Conservation (phyloP, 2,797 vertebrate genomes). For the Acanthurus leucopareius region DNA sequence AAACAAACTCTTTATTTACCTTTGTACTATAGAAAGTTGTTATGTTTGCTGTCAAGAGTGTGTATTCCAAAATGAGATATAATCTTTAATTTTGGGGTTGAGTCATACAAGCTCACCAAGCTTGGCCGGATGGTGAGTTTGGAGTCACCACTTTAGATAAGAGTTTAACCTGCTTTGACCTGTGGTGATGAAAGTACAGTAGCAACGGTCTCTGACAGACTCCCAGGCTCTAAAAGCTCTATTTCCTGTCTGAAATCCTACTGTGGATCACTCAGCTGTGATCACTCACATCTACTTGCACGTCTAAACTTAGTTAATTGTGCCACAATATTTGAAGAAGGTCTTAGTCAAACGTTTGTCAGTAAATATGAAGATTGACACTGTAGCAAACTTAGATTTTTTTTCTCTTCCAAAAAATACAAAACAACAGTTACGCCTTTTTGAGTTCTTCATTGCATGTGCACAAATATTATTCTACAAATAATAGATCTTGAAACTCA, state of each 20-base stretch:
- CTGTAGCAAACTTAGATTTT: too few relatives aligned
- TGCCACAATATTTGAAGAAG: too few relatives aligned
- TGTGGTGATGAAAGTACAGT: conserved; percentile 36
- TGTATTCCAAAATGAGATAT: conserved; percentile 13
- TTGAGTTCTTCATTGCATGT: too few relatives aligned
- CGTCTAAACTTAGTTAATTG: conserved; percentile 31
- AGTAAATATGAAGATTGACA: too few relatives aligned
- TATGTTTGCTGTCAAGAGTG: not conserved
- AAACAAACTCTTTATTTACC: not conserved
- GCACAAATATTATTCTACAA: too few relatives aligned
- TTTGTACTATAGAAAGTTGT: not conserved
- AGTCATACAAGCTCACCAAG: conserved; percentile 16
- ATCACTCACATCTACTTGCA: not conserved
- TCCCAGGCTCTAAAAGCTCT: not conserved
- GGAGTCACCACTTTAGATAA: conserved; percentile 52
- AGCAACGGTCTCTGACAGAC: conserved; percentile 13
- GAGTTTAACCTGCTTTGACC: conserved; percentile 56
- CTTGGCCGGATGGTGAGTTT: conserved; percentile 37
- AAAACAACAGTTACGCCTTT: too few relatives aligned
- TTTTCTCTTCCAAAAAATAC: too few relatives aligned
- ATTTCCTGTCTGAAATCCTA: conserved; percentile 21
- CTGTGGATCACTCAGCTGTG: not conserved
- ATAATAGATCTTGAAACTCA: too few relatives aligned
- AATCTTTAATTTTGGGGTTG: not conserved
- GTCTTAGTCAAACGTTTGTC: too few relatives aligned